Percentiles rank a stretch among this genome's conserved stretches.
Conservation (phyloP, 2,888 invertebrate genomes). For the Aphidoletes aphidimyza region DNA sequence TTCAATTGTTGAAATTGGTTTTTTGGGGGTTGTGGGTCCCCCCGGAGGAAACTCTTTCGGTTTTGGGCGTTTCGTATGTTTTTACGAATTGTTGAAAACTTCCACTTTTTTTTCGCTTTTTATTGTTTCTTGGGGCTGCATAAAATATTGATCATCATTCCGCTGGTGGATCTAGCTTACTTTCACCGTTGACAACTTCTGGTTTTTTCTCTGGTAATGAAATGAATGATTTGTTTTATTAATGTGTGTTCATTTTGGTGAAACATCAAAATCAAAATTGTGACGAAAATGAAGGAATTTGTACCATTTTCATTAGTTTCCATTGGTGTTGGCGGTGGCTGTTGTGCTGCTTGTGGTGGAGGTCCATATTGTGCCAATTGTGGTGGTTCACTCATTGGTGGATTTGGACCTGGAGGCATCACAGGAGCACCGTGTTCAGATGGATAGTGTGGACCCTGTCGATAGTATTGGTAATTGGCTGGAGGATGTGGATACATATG, state of each 20-base stretch:
- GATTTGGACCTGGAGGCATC: slow-evolving; percentile 23
- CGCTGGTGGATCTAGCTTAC: neutral
- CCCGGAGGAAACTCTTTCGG: too few relatives aligned
- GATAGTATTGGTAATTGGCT: neutral
- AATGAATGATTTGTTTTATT: neutral
- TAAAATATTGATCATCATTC: slow-evolving; percentile 10
- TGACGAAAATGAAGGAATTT: neutral
- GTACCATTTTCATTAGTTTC: neutral
- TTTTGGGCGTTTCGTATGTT: neutral
- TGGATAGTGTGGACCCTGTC: slow-evolving; percentile 21
- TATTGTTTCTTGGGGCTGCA: neutral
- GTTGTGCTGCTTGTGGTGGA: neutral
- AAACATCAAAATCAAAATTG: too few relatives aligned
- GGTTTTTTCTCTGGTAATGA: neutral
- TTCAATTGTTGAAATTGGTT: neutral
- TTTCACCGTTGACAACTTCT: slow-evolving; percentile 5
- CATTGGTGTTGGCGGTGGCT: slow-evolving; percentile 28
- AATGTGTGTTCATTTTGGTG: too few relatives aligned
- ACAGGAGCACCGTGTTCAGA: neutral
- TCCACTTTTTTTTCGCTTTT: neutral
- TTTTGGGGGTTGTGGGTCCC: too few relatives aligned
- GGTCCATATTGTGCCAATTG: neutral
- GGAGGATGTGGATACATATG: slow-evolving; percentile 37
- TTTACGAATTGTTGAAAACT: neutral
- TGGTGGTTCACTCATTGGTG: slow-evolving; percentile 1